A percentile compares a stretch with the other conserved stretches of the same genome.
These are phyloP conservation scores for Machimus rusticus DNA, from an alignment of 2,888 invertebrate species.

Conservation along the genomic window DNA sequence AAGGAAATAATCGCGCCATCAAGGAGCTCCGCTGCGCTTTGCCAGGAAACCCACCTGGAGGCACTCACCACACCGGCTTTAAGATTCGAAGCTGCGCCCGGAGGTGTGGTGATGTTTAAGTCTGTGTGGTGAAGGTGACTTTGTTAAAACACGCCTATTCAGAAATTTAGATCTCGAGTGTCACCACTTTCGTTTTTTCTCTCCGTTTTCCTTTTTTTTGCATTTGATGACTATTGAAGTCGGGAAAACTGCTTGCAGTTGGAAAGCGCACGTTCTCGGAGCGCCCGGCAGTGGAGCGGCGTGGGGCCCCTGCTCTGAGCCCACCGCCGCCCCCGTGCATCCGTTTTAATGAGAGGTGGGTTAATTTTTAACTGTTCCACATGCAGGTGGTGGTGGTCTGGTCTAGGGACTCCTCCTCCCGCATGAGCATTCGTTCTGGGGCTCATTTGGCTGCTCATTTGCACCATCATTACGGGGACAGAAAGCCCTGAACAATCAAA, in stretches of 20 bases:
- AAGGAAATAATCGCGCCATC: not conserved
- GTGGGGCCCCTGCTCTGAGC: not conserved
- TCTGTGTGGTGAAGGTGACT: not conserved
- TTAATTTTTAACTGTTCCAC: not conserved
- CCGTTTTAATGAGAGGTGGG: not conserved
- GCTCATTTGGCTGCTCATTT: conserved; percentile 3
- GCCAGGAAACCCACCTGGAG: not conserved
- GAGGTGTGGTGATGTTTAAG: not conserved
- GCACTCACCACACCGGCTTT: not conserved
- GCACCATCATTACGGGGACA: not conserved
- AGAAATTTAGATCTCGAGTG: not conserved
- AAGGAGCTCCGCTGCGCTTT: not conserved
- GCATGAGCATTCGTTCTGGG: not conserved
- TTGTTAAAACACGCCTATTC: not conserved
- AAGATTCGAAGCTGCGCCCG: not conserved
- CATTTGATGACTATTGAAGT: conserved; percentile 25
- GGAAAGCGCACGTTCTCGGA: not conserved
- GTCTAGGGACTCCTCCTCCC: not conserved
- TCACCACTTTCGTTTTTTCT: not conserved
- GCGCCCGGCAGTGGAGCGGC: not conserved
- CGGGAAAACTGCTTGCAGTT: not conserved
- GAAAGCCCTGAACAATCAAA: conserved; percentile 5
- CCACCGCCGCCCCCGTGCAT: not conserved
- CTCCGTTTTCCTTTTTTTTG: not conserved
- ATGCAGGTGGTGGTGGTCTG: not conserved